phyloP scores from a whole-genome alignment of 2,797 vertebrate species.

The Salmo trutta region DNA sequence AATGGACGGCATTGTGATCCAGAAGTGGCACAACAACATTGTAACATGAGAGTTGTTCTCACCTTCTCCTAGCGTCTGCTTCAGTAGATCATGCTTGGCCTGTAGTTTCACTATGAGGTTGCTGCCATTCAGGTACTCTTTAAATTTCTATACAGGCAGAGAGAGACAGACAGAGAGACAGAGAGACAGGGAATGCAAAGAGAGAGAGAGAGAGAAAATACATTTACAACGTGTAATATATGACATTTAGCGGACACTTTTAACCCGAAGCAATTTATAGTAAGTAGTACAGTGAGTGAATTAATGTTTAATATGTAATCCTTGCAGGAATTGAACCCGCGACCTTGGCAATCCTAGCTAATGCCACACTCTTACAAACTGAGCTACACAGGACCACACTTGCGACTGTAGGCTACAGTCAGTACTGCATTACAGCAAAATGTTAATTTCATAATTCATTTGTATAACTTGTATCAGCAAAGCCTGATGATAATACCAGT shows the following conservation, averaged over 20 bases:
- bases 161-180: not conserved
- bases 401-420: not conserved
- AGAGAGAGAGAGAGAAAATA: not conserved
- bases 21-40: not conserved
- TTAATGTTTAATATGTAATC: not conserved
- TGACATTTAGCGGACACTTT: not conserved
- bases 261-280: not conserved
- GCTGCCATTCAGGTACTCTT: conserved; percentile 96
- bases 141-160: conserved; percentile 87
- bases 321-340: not conserved
- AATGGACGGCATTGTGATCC: not conserved
- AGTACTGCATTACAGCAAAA: not conserved
- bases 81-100: conserved; percentile 96
- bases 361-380: too few relatives aligned
- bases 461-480: not conserved
- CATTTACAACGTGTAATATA: not conserved
- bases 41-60: conserved; percentile 51
- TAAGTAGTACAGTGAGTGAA: not conserved
- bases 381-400: not conserved
- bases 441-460: not conserved
- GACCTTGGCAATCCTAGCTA: too few relatives aligned
- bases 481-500: too few relatives aligned
- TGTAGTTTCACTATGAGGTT: conserved; percentile 98
- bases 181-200: not conserved
- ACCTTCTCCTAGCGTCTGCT: conserved; percentile 97